These are phyloP conservation scores for Drosophila putrida DNA, from an alignment of 2,888 invertebrate genomes.

Conservation along the genomic window DNA sequence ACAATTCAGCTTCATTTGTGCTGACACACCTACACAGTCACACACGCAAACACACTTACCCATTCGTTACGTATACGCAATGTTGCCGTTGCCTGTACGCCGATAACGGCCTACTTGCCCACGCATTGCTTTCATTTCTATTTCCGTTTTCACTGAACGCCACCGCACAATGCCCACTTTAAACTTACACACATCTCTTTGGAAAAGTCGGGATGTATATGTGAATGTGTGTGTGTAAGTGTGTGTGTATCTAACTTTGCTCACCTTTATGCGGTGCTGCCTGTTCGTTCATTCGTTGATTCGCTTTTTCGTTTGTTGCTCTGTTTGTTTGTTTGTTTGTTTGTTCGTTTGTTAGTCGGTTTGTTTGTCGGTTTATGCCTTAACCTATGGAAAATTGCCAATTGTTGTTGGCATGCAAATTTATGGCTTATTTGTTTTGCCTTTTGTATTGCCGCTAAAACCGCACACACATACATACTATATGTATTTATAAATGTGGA, in stretches of 20 bases:
- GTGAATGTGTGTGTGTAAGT: neutral
- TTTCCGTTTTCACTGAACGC: constrained; percentile 68
- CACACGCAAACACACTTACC: constrained; percentile 14
- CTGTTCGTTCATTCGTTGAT: constrained; percentile 23
- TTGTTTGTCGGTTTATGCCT: constrained; percentile 56
- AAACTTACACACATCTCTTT: constrained; percentile 63
- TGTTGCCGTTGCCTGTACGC: constrained; percentile 33
- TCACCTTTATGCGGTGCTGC: constrained; percentile 43
- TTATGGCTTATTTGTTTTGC: constrained; percentile 76
- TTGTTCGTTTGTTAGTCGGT: constrained; percentile 62
- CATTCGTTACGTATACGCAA: constrained; percentile 59
- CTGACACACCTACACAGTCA: constrained; percentile 28
- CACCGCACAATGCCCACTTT: constrained; percentile 66
- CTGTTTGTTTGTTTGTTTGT: constrained; percentile 41
- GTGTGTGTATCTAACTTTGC: constrained; percentile 4
- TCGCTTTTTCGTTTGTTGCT: constrained; percentile 46
- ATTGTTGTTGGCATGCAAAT: constrained; percentile 81
- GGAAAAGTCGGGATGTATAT: neutral
- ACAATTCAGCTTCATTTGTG: constrained; percentile 79
- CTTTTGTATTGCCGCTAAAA: constrained; percentile 50
- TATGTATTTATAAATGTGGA: no score
- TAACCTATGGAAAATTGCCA: constrained; percentile 77
- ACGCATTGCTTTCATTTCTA: constrained; percentile 65
- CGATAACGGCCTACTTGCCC: constrained; percentile 52
- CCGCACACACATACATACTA: constrained; percentile 2